phyloP scores from a whole-genome alignment of 2,797 vertebrate species.

The Enteromius mattozi region DNA sequence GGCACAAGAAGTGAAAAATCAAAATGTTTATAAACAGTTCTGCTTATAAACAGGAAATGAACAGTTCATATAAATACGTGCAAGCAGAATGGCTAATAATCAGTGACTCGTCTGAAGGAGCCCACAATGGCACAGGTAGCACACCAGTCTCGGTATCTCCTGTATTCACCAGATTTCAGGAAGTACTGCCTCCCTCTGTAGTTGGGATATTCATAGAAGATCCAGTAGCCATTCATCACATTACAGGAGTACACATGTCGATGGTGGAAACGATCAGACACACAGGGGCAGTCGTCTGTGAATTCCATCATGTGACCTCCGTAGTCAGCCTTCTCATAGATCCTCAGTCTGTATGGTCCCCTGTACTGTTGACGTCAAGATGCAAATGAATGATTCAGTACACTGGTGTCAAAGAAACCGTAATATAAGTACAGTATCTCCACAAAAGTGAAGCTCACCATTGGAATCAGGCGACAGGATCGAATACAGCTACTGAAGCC shows the following conservation, averaged over 20 bases:
- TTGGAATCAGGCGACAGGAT: slow-evolving; percentile 80
- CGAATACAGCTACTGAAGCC: slow-evolving; percentile 81
- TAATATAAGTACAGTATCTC: slow-evolving; percentile 10
- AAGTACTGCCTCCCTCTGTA: slow-evolving; percentile 83
- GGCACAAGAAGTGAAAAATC: slow-evolving; percentile 38
- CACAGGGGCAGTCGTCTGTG: slow-evolving; percentile 83
- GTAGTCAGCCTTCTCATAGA: slow-evolving; percentile 84
- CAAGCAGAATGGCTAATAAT: slow-evolving; percentile 76
- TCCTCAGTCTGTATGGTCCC: slow-evolving; percentile 80
- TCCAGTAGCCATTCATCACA: slow-evolving; percentile 83
- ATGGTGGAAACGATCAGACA: slow-evolving; percentile 85
- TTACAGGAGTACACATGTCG: slow-evolving; percentile 84
- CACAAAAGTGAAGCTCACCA: slow-evolving; percentile 65
- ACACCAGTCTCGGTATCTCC: slow-evolving; percentile 83
- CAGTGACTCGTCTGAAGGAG: slow-evolving; percentile 82
- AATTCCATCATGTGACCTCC: slow-evolving; percentile 85
- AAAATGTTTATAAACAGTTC: slow-evolving; percentile 46
- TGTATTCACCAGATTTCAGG: slow-evolving; percentile 79
- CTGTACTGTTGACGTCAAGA: slow-evolving; percentile 72
- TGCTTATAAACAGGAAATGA: slow-evolving; percentile 52
- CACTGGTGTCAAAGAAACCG: background rate
- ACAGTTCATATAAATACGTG: slow-evolving; percentile 77
- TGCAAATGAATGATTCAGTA: background rate
- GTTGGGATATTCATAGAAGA: slow-evolving; percentile 85
- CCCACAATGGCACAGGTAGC: slow-evolving; percentile 81